Evolutionary conservation across 2,888 invertebrate genomes (phyloP).

Genomic region (Patella ulyssiponensis): DNA sequence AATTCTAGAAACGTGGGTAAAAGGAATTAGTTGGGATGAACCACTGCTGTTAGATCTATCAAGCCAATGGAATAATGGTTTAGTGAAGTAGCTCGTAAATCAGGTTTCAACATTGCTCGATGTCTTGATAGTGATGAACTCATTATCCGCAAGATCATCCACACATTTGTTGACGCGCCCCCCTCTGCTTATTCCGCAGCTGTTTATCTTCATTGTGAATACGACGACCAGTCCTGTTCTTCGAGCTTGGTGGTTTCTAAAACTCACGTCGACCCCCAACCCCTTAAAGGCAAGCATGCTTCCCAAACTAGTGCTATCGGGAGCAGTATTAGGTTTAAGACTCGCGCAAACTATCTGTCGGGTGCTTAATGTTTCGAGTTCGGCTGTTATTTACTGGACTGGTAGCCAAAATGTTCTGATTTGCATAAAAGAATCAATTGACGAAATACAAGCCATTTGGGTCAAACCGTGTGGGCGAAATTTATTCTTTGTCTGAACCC

Average conservation of each 20-base stretch:
- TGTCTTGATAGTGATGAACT: background rate
- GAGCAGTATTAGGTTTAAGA: background rate
- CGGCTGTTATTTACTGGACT: background rate
- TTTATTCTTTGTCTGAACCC: background rate
- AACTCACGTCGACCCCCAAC: too few relatives aligned
- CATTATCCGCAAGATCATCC: background rate
- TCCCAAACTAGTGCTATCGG: too few relatives aligned
- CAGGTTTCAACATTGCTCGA: background rate
- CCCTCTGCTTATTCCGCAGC: background rate
- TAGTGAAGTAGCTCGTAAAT: background rate
- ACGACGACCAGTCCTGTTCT: background rate
- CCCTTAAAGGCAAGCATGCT: too few relatives aligned
- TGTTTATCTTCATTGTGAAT: background rate
- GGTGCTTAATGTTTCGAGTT: background rate
- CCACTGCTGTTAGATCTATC: background rate
- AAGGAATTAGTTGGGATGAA: background rate
- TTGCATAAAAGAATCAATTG: background rate
- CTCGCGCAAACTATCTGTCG: background rate
- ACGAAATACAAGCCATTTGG: background rate
- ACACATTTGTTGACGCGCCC: background rate
- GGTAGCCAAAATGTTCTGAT: background rate
- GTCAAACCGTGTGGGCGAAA: background rate
- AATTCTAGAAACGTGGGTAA: too few relatives aligned
- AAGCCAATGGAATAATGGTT: background rate
- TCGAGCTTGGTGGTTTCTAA: background rate